Percentiles rank a stretch among this genome's conserved stretches.
phyloP scores from a whole-genome alignment of 2,113 vertebrate species.

The Calyptommatus sinebrachiatus region DNA sequence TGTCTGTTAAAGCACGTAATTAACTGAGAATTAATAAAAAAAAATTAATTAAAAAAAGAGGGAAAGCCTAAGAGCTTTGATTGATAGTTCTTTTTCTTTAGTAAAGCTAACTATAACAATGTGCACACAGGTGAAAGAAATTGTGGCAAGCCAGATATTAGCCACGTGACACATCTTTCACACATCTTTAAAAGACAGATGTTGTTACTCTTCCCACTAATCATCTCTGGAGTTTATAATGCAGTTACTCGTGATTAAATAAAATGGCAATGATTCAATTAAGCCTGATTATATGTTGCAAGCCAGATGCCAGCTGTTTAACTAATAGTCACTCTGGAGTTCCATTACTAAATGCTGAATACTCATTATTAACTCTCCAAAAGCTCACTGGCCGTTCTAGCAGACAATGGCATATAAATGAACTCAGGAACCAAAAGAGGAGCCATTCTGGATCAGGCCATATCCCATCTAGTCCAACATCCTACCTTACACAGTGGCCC shows the following conservation, averaged over 20 bases:
- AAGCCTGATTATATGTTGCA: slow-evolving; percentile 56
- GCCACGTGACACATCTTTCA: slow-evolving; percentile 34
- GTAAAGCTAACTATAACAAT: slow-evolving; percentile 18
- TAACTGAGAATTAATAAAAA: too few species aligned
- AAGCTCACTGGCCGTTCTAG: slow-evolving; percentile 36
- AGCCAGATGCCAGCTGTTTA: slow-evolving; percentile 65
- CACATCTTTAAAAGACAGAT: slow-evolving; percentile 44
- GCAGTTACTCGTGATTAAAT: slow-evolving; percentile 65
- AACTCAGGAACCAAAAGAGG: too few species aligned
- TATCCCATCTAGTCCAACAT: too few species aligned
- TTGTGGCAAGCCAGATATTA: slow-evolving; percentile 36
- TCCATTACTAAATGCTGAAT: slow-evolving; percentile 59
- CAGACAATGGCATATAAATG: neutral
- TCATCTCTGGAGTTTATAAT: slow-evolving; percentile 64
- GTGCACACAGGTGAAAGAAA: neutral
- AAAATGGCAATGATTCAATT: slow-evolving; percentile 69
- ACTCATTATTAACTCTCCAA: slow-evolving; percentile 61
- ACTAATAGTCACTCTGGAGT: slow-evolving; percentile 59
- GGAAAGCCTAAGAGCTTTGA: neutral
- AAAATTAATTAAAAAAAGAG: too few species aligned
- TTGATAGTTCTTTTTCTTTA: slow-evolving; percentile 19
- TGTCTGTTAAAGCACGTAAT: too few species aligned
- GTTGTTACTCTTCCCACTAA: slow-evolving; percentile 54
- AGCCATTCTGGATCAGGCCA: too few species aligned
- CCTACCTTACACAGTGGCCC: too few species aligned